Evolutionary conservation across 2,797 vertebrate species (phyloP).

Genomic region (Hylomyscus alleni): DNA sequence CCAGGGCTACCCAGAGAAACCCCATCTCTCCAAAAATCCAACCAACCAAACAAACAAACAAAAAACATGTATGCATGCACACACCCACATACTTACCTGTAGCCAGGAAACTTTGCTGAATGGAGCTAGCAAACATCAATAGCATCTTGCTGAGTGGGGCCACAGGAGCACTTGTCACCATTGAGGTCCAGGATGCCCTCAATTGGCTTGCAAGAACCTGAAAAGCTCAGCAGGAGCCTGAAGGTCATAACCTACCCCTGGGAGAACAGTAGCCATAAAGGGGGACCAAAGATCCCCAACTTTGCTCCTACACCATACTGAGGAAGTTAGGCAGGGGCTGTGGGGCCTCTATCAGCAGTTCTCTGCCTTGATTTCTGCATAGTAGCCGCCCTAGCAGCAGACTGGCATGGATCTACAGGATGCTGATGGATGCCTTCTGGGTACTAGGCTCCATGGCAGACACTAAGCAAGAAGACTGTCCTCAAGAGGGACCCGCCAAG

Average conservation of each 20-base stretch:
- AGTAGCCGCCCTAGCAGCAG: neutral
- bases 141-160: neutral
- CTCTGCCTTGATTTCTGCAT: neutral
- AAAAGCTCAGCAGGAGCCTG: fast-evolving
- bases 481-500: neutral
- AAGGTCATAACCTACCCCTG: neutral
- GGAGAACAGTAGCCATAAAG: neutral
- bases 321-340: neutral
- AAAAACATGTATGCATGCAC: neutral
- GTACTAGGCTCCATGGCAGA: neutral
- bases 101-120: neutral
- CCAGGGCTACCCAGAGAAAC: neutral
- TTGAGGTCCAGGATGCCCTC: neutral
- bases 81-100: neutral
- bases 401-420: neutral
- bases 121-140: neutral
- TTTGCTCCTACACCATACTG: neutral
- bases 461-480: neutral
- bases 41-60: neutral
- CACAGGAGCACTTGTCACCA: neutral
- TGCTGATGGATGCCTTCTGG: neutral
- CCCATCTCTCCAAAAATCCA: neutral
- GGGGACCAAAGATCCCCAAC: neutral
- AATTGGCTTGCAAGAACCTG: neutral
- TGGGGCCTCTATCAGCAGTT: neutral